Conservation (phyloP, 1,140 invertebrate genomes). For the Meloidogyne hapla region DNA sequence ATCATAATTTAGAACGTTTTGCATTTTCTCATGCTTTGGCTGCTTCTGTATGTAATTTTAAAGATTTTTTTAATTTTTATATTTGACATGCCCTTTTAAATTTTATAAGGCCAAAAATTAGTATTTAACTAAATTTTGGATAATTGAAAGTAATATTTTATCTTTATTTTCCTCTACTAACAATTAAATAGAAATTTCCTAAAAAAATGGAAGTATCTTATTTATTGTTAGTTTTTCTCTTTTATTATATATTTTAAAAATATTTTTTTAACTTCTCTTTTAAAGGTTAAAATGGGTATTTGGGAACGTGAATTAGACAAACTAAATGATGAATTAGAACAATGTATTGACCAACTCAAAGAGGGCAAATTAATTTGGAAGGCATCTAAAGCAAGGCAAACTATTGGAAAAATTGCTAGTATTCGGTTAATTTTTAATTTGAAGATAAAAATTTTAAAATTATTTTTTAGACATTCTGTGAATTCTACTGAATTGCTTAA, state of each 20-base stretch:
- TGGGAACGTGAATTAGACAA: slow-evolving; percentile 39
- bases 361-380: slow-evolving; percentile 9
- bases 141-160: too few relatives aligned
- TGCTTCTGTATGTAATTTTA: slow-evolving; percentile 47
- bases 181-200: too few relatives aligned
- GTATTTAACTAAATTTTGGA: too few relatives aligned
- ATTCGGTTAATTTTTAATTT: slow-evolving; percentile 4
- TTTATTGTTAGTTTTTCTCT: too few relatives aligned
- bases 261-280: background rate
- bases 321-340: background rate
- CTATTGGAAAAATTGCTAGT: slow-evolving; percentile 16
- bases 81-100: too few relatives aligned
- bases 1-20: slow-evolving; percentile 42
- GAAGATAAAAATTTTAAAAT: too few relatives aligned
- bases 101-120: too few relatives aligned
- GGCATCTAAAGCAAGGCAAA: slow-evolving; percentile 16
- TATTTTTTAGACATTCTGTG: slow-evolving; percentile 18
- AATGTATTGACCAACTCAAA: background rate
- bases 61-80: background rate
- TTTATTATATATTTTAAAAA: too few relatives aligned
- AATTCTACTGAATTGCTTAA: slow-evolving; percentile 19
- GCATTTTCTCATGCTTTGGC: slow-evolving; percentile 50
- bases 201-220: too few relatives aligned
- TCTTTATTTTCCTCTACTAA: too few relatives aligned
- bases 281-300: slow-evolving; percentile 40